Base-by-base conservation (phyloP, 2,888 invertebrate genomes). In the Eupithecia insigniata region DNA sequence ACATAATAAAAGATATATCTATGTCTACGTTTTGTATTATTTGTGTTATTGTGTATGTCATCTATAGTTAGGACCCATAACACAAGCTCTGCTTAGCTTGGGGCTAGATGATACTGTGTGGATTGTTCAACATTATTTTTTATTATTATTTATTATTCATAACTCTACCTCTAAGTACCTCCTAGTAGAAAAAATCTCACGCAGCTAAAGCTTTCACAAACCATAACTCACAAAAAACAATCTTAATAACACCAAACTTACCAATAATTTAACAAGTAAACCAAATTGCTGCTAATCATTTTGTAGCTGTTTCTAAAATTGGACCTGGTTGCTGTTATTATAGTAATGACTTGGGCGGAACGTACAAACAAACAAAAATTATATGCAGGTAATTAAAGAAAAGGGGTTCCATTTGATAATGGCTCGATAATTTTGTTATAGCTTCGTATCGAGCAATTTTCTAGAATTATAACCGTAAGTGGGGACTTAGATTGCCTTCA, bases 381-480 rank as follows among this genome's bases (percentile, higher is more conserved):
- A 90, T 88, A 81, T 86, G 82, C 84, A 87, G 89, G 90, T 92
- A 93, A 93, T 93, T 93, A 93, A 93, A 91, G 92, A 91, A 93
- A 74, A 93, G 90, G 92, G 92, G 90, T 92, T 89, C 87, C 84
- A 88, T 89, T 89, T 90, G 87, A 91, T 93, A 93, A 93, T 93
- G 85, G 89, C 76, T 82, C 84, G 89, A 92, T 93, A 93, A 93
- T 93, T 91, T 87, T 81, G 87, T 89, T 86, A 83, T 80, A 82
- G 80, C 82, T 81, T 83, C 76, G 84, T 84, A 84, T 87, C 83
- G 81, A 85, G 88, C 91, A 93, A 92, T 92, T 92, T 92, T 88
- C 87, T 92, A 85, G 85, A 87, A 92, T 92, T 92, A 92, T 89
- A 84, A 84, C 80, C 80, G 74, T 90, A 88, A 91, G 87, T 90